Base-by-base conservation (phyloP, 2,797 vertebrate genomes). In the Echiichthys vipera region DNA sequence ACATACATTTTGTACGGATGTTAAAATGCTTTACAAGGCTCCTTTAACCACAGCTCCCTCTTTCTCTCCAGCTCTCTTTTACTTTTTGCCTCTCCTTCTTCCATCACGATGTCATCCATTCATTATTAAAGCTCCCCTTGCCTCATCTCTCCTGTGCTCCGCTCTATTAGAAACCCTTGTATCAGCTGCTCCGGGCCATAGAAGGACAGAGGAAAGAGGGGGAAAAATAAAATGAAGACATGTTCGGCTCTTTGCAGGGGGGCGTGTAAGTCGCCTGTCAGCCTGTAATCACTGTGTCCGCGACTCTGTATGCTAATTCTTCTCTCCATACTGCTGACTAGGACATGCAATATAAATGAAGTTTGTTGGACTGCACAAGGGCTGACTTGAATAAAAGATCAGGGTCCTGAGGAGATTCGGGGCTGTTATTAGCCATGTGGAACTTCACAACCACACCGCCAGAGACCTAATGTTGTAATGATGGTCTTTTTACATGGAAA, bases 311-410 rank as follows among this genome's bases (percentile, higher is more conserved):
- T 96, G 96, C 96, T 96, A 96, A 97, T 97, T 95, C 95, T 90
- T 94, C 93, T 74, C 83, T 91, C 72, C 94, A 95, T 96, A 95
- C 95, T 91, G 95, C 96, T 96, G 96, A 96, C 96, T 96, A 94
- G 95, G 95, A 95, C 95, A 95, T 96, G 96, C 95, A 96, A 96
- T 93, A 97, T 97, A 96, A 96, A 96, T 95, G 95, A 96, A 96
- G 96, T 96, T 96, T 94, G 94, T 94, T 94, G 93, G 95, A 95
- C 95, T 95, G 95, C 94, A 94, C 85, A 81, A 86, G 85, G 88
- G 89, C 90, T 91, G 90, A 84, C 85, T 89, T 87, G 91, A 92
- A 91, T 90, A 90, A 91, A 89, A 92, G 85, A 91, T 89, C 89
- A 89, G 89, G 89, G 87, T 91, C 91, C 91, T 84, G 88, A 88